These are phyloP conservation scores for Leucophenga varia DNA, from an alignment of 1,140 invertebrate genomes.

Conservation along the genomic window DNA sequence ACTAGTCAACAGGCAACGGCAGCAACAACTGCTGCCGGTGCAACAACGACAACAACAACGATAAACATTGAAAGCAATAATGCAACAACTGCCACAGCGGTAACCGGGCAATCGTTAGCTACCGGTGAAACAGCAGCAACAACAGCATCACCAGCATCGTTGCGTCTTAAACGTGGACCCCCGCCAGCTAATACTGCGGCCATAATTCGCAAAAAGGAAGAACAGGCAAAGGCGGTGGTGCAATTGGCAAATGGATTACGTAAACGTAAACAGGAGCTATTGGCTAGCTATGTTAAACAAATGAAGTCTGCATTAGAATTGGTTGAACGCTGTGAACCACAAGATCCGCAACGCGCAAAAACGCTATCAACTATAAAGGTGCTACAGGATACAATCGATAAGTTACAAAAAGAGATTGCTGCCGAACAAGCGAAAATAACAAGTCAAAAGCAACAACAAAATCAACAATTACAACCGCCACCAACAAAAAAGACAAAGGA, in stretches of 20 bases:
- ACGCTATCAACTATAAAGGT: constrained; percentile 50
- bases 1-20: constrained; percentile 2
- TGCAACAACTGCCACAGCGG: constrained; percentile 7
- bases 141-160: constrained; percentile 40
- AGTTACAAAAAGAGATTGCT: constrained; percentile 49
- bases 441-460: constrained; percentile 17
- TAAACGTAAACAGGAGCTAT: constrained; percentile 49
- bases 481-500: constrained; percentile 52
- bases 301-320: constrained; percentile 50
- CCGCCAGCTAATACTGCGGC: constrained; percentile 30
- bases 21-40: constrained; percentile 14
- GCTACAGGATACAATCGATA: constrained; percentile 50
- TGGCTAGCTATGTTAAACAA: constrained; percentile 54
- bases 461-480: constrained; percentile 23
- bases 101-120: constrained; percentile 7
- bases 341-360: constrained; percentile 39
- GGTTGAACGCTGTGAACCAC: constrained; percentile 44
- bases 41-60: constrained; percentile 7
- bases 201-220: constrained; percentile 52
- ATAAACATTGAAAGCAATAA: neutral
- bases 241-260: constrained; percentile 51
- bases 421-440: constrained; percentile 52
- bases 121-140: constrained; percentile 18
- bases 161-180: constrained; percentile 35
- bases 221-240: constrained; percentile 53